Conservation (phyloP, 2,888 invertebrate species). For the Rotaria macrura region DNA sequence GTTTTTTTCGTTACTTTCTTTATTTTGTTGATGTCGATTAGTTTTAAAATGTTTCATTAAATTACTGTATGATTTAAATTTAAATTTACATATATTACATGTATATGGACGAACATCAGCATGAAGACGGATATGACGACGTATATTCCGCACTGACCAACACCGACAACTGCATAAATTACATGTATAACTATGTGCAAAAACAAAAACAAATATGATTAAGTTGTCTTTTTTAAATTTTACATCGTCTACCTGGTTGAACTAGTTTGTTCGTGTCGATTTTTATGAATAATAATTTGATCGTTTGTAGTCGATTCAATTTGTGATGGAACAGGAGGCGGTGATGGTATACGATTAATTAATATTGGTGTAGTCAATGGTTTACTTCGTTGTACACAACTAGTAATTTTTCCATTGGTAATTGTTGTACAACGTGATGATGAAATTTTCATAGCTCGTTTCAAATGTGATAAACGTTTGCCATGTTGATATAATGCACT, state of each 20-base stretch:
- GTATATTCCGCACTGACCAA: background rate
- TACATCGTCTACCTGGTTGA: background rate
- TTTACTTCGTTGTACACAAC: background rate
- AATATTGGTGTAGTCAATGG: background rate
- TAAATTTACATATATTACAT: background rate
- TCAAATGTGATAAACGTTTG: background rate
- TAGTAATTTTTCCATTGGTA: background rate
- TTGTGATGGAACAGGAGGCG: background rate
- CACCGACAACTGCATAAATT: background rate
- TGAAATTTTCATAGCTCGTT: background rate
- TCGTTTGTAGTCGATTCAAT: background rate
- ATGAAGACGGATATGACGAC: background rate
- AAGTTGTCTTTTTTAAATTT: background rate
- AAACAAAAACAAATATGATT: background rate
- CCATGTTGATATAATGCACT: background rate
- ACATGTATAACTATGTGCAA: constrained; percentile 13
- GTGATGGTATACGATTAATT: background rate
- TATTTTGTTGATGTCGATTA: background rate
- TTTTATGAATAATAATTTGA: background rate
- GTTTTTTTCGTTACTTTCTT: background rate
- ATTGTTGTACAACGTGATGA: background rate
- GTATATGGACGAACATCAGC: background rate
- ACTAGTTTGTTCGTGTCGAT: background rate
- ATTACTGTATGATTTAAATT: constrained; percentile 16
- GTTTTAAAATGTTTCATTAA: constrained; percentile 9